Evolutionary conservation across 2,888 invertebrate genomes (phyloP).

Genomic region (Melanophora roralis): DNA sequence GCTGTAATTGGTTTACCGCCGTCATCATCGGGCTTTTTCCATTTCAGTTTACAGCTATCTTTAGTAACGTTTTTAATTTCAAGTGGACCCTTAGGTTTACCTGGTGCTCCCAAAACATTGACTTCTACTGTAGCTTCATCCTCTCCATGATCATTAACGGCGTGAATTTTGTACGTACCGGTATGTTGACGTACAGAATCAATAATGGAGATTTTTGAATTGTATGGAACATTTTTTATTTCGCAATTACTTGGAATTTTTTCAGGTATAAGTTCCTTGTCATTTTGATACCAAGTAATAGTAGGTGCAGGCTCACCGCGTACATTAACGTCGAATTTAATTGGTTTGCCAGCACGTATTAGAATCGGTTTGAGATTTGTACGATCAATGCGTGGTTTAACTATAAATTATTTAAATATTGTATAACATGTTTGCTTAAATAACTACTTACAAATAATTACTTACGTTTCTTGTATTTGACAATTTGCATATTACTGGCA

Average conservation of each 20-base stretch:
- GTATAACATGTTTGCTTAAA: too few species aligned
- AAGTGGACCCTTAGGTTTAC: constrained; percentile 92
- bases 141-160: constrained; percentile 92
- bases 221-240: constrained; percentile 92
- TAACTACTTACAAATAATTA: constrained; percentile 77
- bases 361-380: constrained; percentile 93
- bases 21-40: constrained; percentile 96
- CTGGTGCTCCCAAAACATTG: constrained; percentile 89
- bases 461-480: constrained; percentile 92
- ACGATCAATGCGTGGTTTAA: constrained; percentile 98
- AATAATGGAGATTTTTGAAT: constrained; percentile 89
- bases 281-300: constrained; percentile 92
- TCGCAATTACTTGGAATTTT: constrained; percentile 80
- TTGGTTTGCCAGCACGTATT: constrained; percentile 93
- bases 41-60: constrained; percentile 91
- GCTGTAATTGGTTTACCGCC: constrained; percentile 95
- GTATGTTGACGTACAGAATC: constrained; percentile 90
- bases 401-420: constrained; percentile 77
- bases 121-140: constrained; percentile 97
- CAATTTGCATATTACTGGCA: constrained; percentile 91
- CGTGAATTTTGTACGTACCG: constrained; percentile 92
- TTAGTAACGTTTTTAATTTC: constrained; percentile 93
- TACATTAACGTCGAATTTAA: constrained; percentile 95
- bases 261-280: constrained; percentile 85
- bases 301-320: constrained; percentile 97